A percentile compares a stretch with the other conserved stretches of the same genome.
Evolutionary conservation across 2,797 vertebrate genomes (phyloP).

Genomic region (Merluccius polli): DNA sequence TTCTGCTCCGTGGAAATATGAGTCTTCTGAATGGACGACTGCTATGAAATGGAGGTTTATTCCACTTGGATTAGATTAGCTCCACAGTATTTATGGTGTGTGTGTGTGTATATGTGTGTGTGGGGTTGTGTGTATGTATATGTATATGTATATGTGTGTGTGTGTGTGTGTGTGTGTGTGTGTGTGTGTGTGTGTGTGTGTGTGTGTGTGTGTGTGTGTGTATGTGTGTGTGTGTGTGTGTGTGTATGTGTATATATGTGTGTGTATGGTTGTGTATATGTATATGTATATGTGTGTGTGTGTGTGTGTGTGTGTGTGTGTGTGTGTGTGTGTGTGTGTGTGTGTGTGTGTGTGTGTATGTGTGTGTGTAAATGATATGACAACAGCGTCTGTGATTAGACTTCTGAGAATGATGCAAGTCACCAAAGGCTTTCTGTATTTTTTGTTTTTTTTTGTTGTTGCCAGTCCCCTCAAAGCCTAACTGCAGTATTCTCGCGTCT

Average conservation of each 20-base stretch:
- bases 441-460: slow-evolving; percentile 32
- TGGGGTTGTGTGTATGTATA: not conserved
- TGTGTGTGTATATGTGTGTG: not conserved
- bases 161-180: not conserved
- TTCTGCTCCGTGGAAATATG: slow-evolving; percentile 72
- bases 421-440: slow-evolving; percentile 59
- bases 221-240: slow-evolving; percentile 51
- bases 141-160: not conserved
- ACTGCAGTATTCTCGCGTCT: slow-evolving; percentile 65
- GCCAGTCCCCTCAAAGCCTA: slow-evolving; percentile 65
- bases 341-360: slow-evolving; percentile 43
- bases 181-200: too few relatives aligned
- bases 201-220: slow-evolving; percentile 17
- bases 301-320: not conserved
- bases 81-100: slow-evolving; percentile 19
- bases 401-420: slow-evolving; percentile 69
- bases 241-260: not conserved
- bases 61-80: slow-evolving; percentile 71
- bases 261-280: slow-evolving; percentile 48
- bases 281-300: too few relatives aligned
- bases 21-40: slow-evolving; percentile 73
- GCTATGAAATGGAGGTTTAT: slow-evolving; percentile 74
- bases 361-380: slow-evolving; percentile 72
- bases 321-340: slow-evolving; percentile 40
- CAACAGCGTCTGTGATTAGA: slow-evolving; percentile 73